Base-by-base conservation (phyloP, 2,888 invertebrate species). In the Leucophora obtusa region DNA sequence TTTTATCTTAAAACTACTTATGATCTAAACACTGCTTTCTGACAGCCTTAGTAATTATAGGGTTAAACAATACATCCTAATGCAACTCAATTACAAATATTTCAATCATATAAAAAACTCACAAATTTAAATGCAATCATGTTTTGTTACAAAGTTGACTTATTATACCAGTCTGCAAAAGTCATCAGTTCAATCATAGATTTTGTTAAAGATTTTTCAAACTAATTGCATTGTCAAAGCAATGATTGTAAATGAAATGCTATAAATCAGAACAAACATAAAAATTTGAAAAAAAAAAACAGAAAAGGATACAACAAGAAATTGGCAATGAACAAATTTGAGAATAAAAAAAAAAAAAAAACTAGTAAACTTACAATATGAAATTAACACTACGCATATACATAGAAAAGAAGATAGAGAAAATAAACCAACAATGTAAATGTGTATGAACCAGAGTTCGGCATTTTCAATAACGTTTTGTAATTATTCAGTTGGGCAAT, bases 161-260 rank as follows among this genome's bases (percentile, higher is more conserved):
- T 68, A 68, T 68, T 68, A 47, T 68, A 8, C 43, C 2, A 15
- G 43, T 62, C 56, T 72, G 24, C 50, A 21, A 58, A 65, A 58
- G 43, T 50, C 65, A 51, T 65, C 65, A 59, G 58, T 59, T 47
- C 35, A 74, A 51, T 53, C 35, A 28, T 24, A 53, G 38, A 38
- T 60, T 38, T 38, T 28, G 38, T 11, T 38, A 38, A 62, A 21
- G 53, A 60, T 62, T 71, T 60, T 53, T 58, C 17, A 15, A 62
- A 54, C 66, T 74, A 74, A 74, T 74, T 74, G 66, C 73, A 66
- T 51, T 74, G 73, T 74, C 73, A 74, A 66, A 74, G 73, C 73
- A 65, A 59, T 66, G 43, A 72, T 47, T 73, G 73, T 47, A 73
- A 73, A 58, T 73, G 73, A 73, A 73, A 73, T 59, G 63, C 65